These are phyloP conservation scores for Drosophila santomea DNA, from an alignment of 1,140 invertebrate genomes.

Conservation along the genomic window DNA sequence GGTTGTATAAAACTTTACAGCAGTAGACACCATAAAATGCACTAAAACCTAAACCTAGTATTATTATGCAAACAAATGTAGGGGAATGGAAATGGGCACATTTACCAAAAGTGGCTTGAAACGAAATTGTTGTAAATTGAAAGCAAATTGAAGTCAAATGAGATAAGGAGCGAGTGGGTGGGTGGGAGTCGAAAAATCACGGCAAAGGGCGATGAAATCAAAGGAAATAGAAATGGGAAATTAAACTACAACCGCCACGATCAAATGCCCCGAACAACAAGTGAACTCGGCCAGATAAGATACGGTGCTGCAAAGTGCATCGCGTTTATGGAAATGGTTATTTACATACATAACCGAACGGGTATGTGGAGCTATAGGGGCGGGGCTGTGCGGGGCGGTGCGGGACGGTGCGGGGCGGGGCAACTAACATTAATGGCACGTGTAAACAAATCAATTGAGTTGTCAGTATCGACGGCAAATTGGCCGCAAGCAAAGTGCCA, in stretches of 20 bases:
- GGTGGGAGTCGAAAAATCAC: slow-evolving; percentile 19
- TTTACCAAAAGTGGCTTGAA: slow-evolving; percentile 61
- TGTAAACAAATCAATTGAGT: slow-evolving; percentile 78
- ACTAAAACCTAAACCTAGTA: slow-evolving; percentile 22
- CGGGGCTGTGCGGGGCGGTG: neutral
- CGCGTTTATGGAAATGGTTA: slow-evolving; percentile 59
- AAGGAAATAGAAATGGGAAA: slow-evolving; percentile 70
- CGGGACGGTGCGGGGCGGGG: neutral
- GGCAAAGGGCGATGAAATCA: slow-evolving; percentile 63
- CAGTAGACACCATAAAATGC: slow-evolving; percentile 34
- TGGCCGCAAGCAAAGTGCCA: slow-evolving; percentile 66
- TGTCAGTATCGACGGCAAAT: slow-evolving; percentile 70
- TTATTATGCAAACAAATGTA: slow-evolving; percentile 41
- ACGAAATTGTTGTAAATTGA: slow-evolving; percentile 82
- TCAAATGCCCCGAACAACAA: slow-evolving; percentile 61
- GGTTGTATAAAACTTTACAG: slow-evolving; percentile 46
- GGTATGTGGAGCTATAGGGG: neutral
- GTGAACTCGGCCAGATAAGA: slow-evolving; percentile 52
- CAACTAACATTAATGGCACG: slow-evolving; percentile 74
- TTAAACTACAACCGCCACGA: slow-evolving; percentile 58
- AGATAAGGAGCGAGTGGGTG: slow-evolving; percentile 37
- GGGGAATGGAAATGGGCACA: slow-evolving; percentile 52
- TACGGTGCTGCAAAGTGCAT: slow-evolving; percentile 58
- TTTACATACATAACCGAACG: slow-evolving; percentile 61
- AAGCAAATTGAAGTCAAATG: slow-evolving; percentile 77